Base-by-base conservation (phyloP, 2,113 vertebrate species). In the Colinus virginianus region DNA sequence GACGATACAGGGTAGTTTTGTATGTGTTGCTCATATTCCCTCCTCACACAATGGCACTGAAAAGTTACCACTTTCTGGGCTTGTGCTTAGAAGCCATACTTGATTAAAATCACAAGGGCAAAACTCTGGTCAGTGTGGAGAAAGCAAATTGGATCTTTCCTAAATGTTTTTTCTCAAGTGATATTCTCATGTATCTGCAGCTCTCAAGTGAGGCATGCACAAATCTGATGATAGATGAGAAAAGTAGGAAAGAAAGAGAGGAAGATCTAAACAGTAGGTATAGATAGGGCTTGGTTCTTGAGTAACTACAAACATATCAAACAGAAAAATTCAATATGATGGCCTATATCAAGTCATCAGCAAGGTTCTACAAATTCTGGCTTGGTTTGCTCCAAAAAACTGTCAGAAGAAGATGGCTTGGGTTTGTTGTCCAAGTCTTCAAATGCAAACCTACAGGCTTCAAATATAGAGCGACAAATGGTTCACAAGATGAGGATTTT, bases 201-300 rank as follows among this genome's bases (percentile, higher is more conserved):
- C 12, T 71, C 6, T 34, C 25, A 61, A 15, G 42, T 7, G 2
- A 77, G 45, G 21, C 26, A 53, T 0, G 1, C 10, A 48, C n/a
- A 40, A 25, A 20, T 40, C 28, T 88, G 21, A 19, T 59, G 32
- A 48, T 1, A 4, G 20, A 4, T 36, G 40, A 81, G 30, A 75
- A 68, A 84, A 84, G 8, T 15, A 49, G 22, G 13, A 46, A 55
- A 51, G 11, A 19, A 71, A 64, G 58, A 42, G 8, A 32, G 14
- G 80, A 70, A 78, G 48, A n/a, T 36, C 5, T 8, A 13, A 76
- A 67, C 0, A 45, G 26, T 20, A 64, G 4, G 2, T 45, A 4
- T 45, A 26, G 26, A 15, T 2, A 8, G 16, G 14, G 1, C 0
- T 40, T 71, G 28, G 5, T 55, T 86, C 28, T 56, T n/a, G 59